Conservation (phyloP, 2,888 invertebrate species). For the Metellina segmentata region DNA sequence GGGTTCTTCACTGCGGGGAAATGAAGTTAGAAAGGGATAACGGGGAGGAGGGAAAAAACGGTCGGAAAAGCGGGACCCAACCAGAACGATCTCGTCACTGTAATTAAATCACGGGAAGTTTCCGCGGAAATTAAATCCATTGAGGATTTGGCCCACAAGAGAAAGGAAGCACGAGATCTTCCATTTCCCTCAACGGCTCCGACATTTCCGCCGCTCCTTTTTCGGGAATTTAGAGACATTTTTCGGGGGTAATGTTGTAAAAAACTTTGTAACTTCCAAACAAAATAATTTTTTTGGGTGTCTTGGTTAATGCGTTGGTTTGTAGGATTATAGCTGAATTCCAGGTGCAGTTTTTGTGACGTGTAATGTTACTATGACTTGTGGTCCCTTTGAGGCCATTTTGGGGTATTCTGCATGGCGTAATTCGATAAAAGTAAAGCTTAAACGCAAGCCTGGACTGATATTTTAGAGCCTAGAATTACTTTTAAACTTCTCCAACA, state of each 20-base stretch:
- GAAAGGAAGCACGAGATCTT: slow-evolving; percentile 29
- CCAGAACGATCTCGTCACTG: slow-evolving; percentile 51
- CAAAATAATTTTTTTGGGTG: not conserved
- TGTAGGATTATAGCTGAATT: not conserved
- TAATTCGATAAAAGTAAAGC: not conserved
- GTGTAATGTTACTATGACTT: not conserved
- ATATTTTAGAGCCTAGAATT: no score
- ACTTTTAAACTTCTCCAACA: no score
- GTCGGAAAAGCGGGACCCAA: not conserved
- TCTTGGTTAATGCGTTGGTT: not conserved
- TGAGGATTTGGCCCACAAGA: slow-evolving; percentile 33
- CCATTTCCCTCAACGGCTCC: not conserved
- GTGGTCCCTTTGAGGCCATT: not conserved
- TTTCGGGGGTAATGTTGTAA: not conserved
- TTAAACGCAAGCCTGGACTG: not conserved
- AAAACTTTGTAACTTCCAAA: not conserved
- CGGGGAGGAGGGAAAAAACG: not conserved
- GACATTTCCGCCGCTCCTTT: not conserved
- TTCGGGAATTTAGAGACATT: not conserved
- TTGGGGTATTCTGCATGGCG: not conserved
- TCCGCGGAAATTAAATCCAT: slow-evolving; percentile 63
- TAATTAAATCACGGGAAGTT: slow-evolving; percentile 63
- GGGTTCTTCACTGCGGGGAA: slow-evolving; percentile 18
- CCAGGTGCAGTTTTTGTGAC: not conserved
- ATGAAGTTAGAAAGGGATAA: slow-evolving; percentile 28